These are phyloP conservation scores for Tinamus guttatus DNA, from an alignment of 2,113 vertebrate species.

Conservation along the genomic window DNA sequence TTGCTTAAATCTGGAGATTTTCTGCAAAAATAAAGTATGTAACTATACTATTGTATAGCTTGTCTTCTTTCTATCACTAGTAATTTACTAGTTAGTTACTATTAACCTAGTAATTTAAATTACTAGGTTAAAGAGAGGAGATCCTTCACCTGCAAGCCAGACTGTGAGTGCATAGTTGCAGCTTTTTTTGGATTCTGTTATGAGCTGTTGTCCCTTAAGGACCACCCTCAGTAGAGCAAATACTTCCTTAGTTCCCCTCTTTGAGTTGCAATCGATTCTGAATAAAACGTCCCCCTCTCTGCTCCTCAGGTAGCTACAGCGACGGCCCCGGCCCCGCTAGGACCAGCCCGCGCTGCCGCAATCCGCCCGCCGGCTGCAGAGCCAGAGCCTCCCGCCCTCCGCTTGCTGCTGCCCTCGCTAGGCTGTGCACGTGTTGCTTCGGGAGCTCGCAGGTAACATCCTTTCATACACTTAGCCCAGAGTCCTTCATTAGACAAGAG, in stretches of 20 bases:
- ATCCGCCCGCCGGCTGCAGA: neutral
- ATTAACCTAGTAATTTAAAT: neutral
- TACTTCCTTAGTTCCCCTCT: neutral
- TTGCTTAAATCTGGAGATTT: conserved; percentile 24
- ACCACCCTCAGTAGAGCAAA: neutral
- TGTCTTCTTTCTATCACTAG: neutral
- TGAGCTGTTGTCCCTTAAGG: neutral
- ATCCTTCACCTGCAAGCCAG: neutral
- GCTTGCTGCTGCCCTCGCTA: neutral
- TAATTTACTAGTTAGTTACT: too few species aligned
- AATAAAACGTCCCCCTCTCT: neutral
- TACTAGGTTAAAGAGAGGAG: neutral
- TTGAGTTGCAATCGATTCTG: neutral
- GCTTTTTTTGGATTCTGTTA: neutral
- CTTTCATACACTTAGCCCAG: fast-evolving
- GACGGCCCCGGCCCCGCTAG: neutral
- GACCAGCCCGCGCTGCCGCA: neutral
- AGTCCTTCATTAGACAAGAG: neutral
- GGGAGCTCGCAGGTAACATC: neutral
- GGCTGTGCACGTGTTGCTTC: fast-evolving
- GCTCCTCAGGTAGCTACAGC: neutral
- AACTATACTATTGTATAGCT: neutral
- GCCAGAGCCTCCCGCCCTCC: neutral
- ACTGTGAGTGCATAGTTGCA: too few species aligned
- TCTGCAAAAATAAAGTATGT: conserved; percentile 57